A percentile compares a stretch with the other conserved stretches of the same genome.
Conservation (phyloP, 1,140 invertebrate genomes). For the Bilobella aurantiaca region DNA sequence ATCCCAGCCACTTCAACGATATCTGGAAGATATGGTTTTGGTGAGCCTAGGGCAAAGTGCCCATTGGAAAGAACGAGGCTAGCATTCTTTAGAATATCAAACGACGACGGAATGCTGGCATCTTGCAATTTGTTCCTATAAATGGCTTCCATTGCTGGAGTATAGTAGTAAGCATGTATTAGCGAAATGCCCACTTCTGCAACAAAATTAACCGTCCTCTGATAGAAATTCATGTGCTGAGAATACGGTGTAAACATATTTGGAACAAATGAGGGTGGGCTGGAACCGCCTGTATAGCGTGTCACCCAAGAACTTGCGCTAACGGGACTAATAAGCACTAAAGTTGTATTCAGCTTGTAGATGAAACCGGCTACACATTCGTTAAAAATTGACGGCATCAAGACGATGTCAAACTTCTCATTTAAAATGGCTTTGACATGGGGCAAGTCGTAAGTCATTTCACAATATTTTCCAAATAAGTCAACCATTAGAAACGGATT, state of each 20-base stretch:
- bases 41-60: constrained; percentile 42
- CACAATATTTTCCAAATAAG: constrained; percentile 1
- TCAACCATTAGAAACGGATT: background rate
- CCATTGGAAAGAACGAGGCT: constrained; percentile 43
- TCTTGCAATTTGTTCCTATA: constrained; percentile 13
- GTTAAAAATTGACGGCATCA: constrained; percentile 41
- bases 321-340: background rate
- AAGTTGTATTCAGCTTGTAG: constrained; percentile 40
- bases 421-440: constrained; percentile 8
- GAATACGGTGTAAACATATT: background rate
- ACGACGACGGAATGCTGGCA: constrained; percentile 37
- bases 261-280: constrained; percentile 16
- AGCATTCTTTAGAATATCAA: constrained; percentile 39
- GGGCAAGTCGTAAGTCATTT: constrained; percentile 1
- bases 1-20: constrained; percentile 50
- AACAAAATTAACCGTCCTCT: constrained; percentile 7
- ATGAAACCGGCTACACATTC: constrained; percentile 42
- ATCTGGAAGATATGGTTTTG: constrained; percentile 44
- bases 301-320: background rate
- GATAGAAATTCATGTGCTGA: constrained; percentile 11
- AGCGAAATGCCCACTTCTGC: background rate
- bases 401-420: constrained; percentile 42
- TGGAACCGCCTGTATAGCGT: background rate
- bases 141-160: constrained; percentile 9
- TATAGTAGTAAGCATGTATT: constrained; percentile 5